phyloP scores from a whole-genome alignment of 2,888 invertebrate species.

The Cremastobaeus sp. region DNA sequence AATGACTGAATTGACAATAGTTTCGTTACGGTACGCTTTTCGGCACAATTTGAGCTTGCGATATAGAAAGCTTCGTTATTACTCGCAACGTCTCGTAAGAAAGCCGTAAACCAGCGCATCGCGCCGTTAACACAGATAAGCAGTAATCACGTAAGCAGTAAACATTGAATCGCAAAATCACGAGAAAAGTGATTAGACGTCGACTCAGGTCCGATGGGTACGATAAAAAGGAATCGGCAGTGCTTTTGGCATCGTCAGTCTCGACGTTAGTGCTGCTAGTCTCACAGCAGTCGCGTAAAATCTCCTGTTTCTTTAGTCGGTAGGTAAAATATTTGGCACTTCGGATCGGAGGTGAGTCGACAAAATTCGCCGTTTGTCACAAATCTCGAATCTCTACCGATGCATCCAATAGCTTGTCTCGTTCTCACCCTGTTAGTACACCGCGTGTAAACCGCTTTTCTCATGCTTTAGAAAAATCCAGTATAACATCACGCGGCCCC shows the following conservation, averaged over 20 bases:
- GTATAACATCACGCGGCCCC: slow-evolving; percentile 35
- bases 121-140: slow-evolving; percentile 55
- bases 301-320: too few relatives aligned
- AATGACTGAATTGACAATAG: neutral
- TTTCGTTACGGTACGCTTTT: slow-evolving; percentile 31
- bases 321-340: slow-evolving; percentile 40
- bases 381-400: slow-evolving; percentile 19
- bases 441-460: slow-evolving; percentile 48
- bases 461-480: slow-evolving; percentile 54
- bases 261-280: neutral
- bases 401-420: neutral
- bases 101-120: slow-evolving; percentile 48
- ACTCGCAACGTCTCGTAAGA: slow-evolving; percentile 34
- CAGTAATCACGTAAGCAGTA: slow-evolving; percentile 54
- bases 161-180: slow-evolving; percentile 47
- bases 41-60: slow-evolving; percentile 30
- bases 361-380: slow-evolving; percentile 21
- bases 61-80: slow-evolving; percentile 47
- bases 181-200: slow-evolving; percentile 44
- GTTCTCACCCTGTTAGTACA: slow-evolving; percentile 44
- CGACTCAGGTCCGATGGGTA: neutral
- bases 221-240: slow-evolving; percentile 11
- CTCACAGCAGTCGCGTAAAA: too few relatives aligned
- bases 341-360: slow-evolving; percentile 10
- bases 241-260: slow-evolving; percentile 27